phyloP scores from a whole-genome alignment of 2,888 invertebrate genomes.

The Spilarctia lutea region DNA sequence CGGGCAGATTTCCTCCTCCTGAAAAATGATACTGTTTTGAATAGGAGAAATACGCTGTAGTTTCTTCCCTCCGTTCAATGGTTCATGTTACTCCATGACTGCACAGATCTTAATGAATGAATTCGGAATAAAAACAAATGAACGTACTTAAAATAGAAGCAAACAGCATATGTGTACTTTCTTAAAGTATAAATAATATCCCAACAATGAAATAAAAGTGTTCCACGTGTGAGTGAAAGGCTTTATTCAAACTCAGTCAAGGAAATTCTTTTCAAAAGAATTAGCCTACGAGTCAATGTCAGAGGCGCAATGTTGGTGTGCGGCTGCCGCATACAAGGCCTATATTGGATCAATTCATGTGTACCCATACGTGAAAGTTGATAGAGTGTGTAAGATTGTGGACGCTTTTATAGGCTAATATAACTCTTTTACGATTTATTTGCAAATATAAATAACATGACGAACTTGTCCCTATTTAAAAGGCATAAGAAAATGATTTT shows the following conservation, averaged over 20 bases:
- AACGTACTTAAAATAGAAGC: no score
- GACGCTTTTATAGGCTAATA: neutral
- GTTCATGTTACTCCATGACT: no score
- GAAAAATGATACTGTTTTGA: no score
- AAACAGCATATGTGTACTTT: no score
- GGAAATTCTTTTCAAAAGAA: neutral
- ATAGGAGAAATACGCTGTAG: no score
- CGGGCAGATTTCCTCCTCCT: no score
- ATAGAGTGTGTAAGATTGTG: neutral
- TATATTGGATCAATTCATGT: constrained; percentile 1
- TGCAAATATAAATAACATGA: neutral
- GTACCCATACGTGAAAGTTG: neutral
- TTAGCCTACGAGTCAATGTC: neutral
- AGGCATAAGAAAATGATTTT: no score
- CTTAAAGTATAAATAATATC: neutral
- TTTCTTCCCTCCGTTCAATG: no score
- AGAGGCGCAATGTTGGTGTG: neutral
- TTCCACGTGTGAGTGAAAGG: neutral
- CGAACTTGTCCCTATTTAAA: neutral
- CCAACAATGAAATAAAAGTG: neutral
- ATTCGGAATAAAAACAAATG: no score
- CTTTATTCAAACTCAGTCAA: neutral
- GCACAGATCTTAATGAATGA: no score
- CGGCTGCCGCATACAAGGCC: neutral
- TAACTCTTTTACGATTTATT: neutral